Evolutionary conservation across 2,797 vertebrate genomes (phyloP).

Genomic region (Trematomus bernacchii): DNA sequence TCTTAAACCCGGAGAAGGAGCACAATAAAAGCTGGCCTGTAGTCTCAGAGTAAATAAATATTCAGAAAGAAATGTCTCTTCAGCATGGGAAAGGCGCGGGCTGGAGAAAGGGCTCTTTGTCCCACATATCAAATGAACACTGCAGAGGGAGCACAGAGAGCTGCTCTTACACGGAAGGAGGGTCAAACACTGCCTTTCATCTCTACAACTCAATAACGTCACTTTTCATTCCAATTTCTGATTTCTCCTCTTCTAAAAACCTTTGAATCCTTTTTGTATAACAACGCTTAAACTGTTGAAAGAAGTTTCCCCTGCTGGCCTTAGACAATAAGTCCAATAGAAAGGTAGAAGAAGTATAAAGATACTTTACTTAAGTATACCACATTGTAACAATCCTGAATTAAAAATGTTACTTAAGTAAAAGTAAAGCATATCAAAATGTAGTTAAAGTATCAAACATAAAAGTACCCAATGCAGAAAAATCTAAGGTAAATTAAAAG

Average conservation of each 20-base stretch:
- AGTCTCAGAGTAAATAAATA: conserved; percentile 75
- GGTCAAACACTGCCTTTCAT: conserved; percentile 31
- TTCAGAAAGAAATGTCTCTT: conserved; percentile 77
- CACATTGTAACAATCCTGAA: too few relatives aligned
- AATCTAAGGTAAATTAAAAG: too few relatives aligned
- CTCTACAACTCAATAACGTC: background rate
- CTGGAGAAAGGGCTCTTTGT: conserved; percentile 80
- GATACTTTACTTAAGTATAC: too few relatives aligned
- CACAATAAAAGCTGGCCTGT: conserved; percentile 67
- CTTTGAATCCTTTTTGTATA: background rate
- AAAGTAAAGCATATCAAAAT: too few relatives aligned
- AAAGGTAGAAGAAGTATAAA: too few relatives aligned
- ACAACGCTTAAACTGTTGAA: background rate
- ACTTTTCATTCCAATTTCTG: background rate
- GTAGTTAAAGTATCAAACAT: too few relatives aligned
- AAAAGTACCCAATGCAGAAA: too few relatives aligned
- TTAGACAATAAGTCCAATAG: background rate
- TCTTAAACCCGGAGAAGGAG: conserved; percentile 37
- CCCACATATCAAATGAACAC: conserved; percentile 63
- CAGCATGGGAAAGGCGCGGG: conserved; percentile 83
- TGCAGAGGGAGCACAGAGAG: conserved; percentile 59
- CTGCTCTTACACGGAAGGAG: conserved; percentile 48
- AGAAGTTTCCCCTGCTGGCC: background rate
- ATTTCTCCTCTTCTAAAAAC: background rate
- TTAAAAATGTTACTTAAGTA: too few relatives aligned